These are phyloP conservation scores for Hartigia nigra DNA, from an alignment of 2,888 invertebrate species.

Conservation along the genomic window DNA sequence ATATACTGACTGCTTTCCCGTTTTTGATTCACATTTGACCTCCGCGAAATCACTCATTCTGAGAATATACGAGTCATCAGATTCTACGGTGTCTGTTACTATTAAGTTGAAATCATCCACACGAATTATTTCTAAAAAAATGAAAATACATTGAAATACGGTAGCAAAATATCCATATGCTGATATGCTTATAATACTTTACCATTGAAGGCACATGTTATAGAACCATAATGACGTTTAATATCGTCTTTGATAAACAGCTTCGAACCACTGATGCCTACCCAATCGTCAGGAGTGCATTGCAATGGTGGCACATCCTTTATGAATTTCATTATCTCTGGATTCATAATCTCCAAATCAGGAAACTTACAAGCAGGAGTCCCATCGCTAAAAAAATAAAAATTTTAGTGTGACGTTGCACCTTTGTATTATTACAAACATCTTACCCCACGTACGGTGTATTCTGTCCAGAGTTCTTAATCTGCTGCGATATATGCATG, in stretches of 20 bases:
- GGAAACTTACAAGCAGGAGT: slow-evolving; percentile 73
- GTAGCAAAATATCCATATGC: neutral
- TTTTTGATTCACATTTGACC: slow-evolving; percentile 72
- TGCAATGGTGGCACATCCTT: slow-evolving; percentile 72
- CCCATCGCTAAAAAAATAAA: slow-evolving; percentile 47
- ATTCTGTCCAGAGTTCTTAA: slow-evolving; percentile 50
- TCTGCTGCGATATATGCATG: slow-evolving; percentile 53
- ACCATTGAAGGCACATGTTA: slow-evolving; percentile 61
- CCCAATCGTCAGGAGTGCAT: slow-evolving; percentile 82
- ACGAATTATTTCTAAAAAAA: slow-evolving; percentile 73
- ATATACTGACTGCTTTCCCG: slow-evolving; percentile 63
- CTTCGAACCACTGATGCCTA: slow-evolving; percentile 69
- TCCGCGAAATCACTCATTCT: slow-evolving; percentile 78
- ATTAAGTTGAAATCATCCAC: slow-evolving; percentile 73
- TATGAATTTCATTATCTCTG: slow-evolving; percentile 81
- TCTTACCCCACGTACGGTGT: slow-evolving; percentile 41
- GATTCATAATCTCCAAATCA: slow-evolving; percentile 73
- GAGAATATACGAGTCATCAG: slow-evolving; percentile 72
- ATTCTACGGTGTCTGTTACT: slow-evolving; percentile 69
- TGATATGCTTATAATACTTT: slow-evolving; percentile 15
- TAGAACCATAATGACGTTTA: slow-evolving; percentile 61
- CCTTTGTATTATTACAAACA: neutral
- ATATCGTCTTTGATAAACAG: slow-evolving; percentile 69
- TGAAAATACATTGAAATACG: neutral
- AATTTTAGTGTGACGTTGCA: neutral